Conservation (phyloP, 2,113 vertebrate species). For the Pongo abelii region DNA sequence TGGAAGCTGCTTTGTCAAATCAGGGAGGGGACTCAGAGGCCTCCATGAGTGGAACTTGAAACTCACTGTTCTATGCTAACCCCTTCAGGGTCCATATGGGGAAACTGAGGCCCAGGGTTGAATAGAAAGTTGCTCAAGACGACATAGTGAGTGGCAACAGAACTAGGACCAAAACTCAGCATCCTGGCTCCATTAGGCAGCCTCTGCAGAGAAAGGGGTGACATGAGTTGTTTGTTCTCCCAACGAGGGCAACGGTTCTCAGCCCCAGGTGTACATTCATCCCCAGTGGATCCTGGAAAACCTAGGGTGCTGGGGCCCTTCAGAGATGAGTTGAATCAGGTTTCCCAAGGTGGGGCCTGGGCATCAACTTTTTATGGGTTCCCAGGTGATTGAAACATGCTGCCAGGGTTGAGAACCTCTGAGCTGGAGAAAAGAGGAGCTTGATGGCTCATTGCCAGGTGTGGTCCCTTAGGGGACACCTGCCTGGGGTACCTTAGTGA, state of each 20-base stretch:
- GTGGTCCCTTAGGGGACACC: neutral
- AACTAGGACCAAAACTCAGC: neutral
- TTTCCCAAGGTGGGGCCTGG: neutral
- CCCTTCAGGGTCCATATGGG: neutral
- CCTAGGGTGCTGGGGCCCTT: no score
- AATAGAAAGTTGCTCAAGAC: neutral
- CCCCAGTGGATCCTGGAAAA: neutral
- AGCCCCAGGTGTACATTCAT: neutral
- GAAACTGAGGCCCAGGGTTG: neutral
- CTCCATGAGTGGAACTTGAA: neutral
- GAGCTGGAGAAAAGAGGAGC: neutral
- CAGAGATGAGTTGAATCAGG: neutral
- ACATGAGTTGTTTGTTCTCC: accelerated
- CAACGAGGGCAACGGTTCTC: accelerated
- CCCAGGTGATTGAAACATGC: neutral
- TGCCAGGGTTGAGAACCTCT: no score
- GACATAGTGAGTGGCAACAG: neutral
- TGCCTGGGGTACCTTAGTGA: neutral
- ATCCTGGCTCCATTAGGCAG: neutral
- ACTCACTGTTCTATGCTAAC: no score
- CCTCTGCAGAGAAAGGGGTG: neutral
- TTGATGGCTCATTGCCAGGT: accelerated
- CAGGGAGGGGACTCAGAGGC: neutral
- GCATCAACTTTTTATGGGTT: neutral
- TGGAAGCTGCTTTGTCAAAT: neutral